Conservation (phyloP, 2,113 vertebrate genomes). For the Alligator mississippiensis region DNA sequence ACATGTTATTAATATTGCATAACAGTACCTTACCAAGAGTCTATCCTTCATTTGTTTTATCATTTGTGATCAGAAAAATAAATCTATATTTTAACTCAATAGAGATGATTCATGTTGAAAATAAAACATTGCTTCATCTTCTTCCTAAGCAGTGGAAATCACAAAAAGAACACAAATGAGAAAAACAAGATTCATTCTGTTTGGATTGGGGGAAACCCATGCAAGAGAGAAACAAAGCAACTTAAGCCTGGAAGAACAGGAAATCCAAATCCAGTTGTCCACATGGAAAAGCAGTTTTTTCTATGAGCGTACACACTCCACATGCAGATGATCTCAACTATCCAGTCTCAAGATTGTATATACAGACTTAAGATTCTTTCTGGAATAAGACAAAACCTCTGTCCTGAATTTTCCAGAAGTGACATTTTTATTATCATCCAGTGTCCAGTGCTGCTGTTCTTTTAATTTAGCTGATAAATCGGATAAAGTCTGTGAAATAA, state of each 20-base stretch:
- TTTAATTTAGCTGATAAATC: slow-evolving; percentile 37
- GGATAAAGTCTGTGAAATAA: not conserved
- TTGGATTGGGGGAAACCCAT: not conserved
- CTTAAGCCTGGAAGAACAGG: too few relatives aligned
- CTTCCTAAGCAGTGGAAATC: not conserved
- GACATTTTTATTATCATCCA: slow-evolving; percentile 19
- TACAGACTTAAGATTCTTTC: not conserved
- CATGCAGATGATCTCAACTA: not conserved
- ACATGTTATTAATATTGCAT: not conserved
- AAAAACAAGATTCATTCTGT: not conserved
- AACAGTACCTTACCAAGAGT: not conserved
- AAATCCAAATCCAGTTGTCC: too few relatives aligned
- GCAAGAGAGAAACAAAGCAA: not conserved
- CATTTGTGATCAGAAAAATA: not conserved
- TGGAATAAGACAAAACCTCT: not conserved
- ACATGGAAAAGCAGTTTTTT: not conserved
- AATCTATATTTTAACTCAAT: not conserved
- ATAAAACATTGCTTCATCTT: not conserved
- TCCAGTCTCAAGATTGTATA: not conserved
- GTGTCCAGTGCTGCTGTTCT: not conserved
- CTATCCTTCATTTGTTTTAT: not conserved
- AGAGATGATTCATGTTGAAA: not conserved
- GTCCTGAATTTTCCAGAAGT: not conserved
- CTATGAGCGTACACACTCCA: not conserved
- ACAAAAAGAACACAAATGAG: not conserved